A percentile compares a stretch with the other conserved stretches of the same genome.
phyloP scores from a whole-genome alignment of 2,888 invertebrate genomes.

The Xanthorhoe spadicearia region DNA sequence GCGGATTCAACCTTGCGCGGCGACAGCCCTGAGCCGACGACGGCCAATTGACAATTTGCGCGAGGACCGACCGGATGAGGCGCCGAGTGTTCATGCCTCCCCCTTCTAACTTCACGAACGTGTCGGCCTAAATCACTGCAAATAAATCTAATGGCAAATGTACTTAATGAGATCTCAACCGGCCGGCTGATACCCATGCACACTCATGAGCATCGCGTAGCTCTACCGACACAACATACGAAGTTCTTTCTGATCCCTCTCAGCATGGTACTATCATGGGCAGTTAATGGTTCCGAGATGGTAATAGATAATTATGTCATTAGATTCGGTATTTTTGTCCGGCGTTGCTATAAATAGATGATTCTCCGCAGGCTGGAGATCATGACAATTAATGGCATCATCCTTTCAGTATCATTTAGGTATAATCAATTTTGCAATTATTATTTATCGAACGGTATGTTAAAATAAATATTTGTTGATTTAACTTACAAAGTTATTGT shows the following conservation, averaged over 20 bases:
- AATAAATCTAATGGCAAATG: constrained; percentile 58
- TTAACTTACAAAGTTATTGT: not conserved
- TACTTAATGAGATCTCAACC: constrained; percentile 48
- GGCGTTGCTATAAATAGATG: constrained; percentile 5
- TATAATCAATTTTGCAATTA: not conserved
- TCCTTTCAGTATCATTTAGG: not conserved
- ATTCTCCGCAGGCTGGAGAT: not conserved
- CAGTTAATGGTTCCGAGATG: constrained; percentile 4
- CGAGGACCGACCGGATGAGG: constrained; percentile 78
- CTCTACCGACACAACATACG: not conserved
- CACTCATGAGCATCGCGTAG: not conserved
- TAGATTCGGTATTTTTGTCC: constrained; percentile 3
- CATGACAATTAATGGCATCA: constrained; percentile 1
- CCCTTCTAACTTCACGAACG: constrained; percentile 73
- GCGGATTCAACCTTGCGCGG: constrained; percentile 63
- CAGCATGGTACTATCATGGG: not conserved
- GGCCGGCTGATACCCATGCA: not conserved
- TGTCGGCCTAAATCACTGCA: constrained; percentile 57
- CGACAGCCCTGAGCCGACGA: constrained; percentile 71
- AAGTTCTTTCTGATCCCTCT: not conserved
- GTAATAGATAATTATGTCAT: constrained; percentile 11
- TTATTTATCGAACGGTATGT: not conserved
- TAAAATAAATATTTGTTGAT: not conserved
- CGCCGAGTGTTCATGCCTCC: constrained; percentile 73
- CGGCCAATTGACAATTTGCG: constrained; percentile 80